Evolutionary conservation across 2,888 invertebrate species (phyloP).

Genomic region (Cremastinae sp.): DNA sequence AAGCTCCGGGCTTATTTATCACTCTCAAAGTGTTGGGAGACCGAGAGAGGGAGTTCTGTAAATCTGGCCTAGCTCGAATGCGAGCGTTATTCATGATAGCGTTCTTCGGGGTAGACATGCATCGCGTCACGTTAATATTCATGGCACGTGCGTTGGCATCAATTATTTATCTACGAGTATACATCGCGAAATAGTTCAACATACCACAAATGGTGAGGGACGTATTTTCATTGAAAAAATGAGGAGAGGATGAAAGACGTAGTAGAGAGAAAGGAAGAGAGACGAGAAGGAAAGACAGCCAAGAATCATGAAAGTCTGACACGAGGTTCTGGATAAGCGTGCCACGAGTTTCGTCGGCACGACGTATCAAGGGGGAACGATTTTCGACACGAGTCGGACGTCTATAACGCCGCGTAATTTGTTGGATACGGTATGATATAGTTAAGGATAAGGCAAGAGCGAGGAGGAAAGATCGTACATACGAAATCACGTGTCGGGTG

Average conservation of each 20-base stretch:
- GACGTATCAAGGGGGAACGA: constrained; percentile 55
- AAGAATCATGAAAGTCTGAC: constrained; percentile 53
- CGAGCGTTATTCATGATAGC: constrained; percentile 1
- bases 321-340: constrained; percentile 51
- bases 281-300: constrained; percentile 20
- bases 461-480: constrained; percentile 17
- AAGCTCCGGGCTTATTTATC: constrained; percentile 7
- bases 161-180: constrained; percentile 30
- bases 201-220: constrained; percentile 45
- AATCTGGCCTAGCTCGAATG: neutral
- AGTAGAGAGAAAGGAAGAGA: neutral
- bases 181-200: constrained; percentile 25
- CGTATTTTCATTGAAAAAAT: constrained; percentile 47
- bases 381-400: constrained; percentile 59
- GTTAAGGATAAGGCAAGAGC: constrained; percentile 15
- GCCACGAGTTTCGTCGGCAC: constrained; percentile 58
- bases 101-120: constrained; percentile 11
- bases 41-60: neutral
- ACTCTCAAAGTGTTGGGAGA: neutral
- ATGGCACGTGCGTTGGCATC: constrained; percentile 34
- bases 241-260: constrained; percentile 6
- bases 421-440: constrained; percentile 34
- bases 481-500: constrained; percentile 61
- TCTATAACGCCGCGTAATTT: constrained; percentile 55
- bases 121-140: constrained; percentile 37